Evolutionary conservation across 1,140 invertebrate genomes (phyloP).

Genomic region (Platorchestia sp.): DNA sequence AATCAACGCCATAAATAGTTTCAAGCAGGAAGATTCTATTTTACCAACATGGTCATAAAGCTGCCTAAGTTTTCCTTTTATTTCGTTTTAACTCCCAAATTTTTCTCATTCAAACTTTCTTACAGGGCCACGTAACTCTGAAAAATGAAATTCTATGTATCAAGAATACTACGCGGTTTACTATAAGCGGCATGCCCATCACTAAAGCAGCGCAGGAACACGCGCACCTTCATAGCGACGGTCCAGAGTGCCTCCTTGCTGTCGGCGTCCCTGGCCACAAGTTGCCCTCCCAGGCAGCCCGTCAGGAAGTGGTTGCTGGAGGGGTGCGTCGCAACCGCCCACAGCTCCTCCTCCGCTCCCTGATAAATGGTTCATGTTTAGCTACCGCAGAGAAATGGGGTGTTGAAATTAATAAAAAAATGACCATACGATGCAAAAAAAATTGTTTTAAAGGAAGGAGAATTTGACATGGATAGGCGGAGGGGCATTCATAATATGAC

Average conservation of each 20-base stretch:
- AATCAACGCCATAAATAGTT: too few relatives aligned
- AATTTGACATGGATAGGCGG: background rate
- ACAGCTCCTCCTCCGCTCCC: slow-evolving; percentile 88
- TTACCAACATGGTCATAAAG: too few relatives aligned
- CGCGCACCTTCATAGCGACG: slow-evolving; percentile 57
- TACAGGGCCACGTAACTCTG: too few relatives aligned
- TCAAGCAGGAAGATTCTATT: too few relatives aligned
- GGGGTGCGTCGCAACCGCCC: slow-evolving; percentile 88
- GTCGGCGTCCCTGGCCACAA: slow-evolving; percentile 91
- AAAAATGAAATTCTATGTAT: too few relatives aligned
- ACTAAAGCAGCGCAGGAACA: background rate
- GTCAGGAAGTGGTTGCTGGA: slow-evolving; percentile 88
- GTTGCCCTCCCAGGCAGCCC: slow-evolving; percentile 84
- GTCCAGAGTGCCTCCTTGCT: slow-evolving; percentile 91
- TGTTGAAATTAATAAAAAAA: background rate
- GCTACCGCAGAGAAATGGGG: background rate
- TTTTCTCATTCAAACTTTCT: too few relatives aligned
- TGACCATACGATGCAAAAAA: background rate
- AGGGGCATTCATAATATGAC: background rate
- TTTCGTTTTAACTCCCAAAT: too few relatives aligned
- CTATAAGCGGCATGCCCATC: background rate
- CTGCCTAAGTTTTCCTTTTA: too few relatives aligned
- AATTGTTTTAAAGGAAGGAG: background rate
- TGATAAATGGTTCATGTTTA: slow-evolving; percentile 61
- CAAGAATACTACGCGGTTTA: too few relatives aligned